Conservation (phyloP, 2,797 vertebrate species). For the Premnoplex brunnescens region DNA sequence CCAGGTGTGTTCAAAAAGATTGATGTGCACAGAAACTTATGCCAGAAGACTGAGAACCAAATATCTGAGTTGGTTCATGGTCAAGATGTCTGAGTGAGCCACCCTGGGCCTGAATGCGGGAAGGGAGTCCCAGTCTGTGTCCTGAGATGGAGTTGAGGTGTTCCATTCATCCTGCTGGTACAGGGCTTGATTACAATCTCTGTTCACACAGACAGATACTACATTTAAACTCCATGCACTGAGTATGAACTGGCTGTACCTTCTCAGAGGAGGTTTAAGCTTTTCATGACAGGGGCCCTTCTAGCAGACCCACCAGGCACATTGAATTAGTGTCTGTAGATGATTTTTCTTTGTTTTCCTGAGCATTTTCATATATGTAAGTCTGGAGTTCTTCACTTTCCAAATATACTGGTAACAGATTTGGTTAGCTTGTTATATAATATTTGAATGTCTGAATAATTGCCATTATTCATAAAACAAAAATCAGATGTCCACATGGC, state of each 20-base stretch:
- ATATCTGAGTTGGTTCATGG: neutral
- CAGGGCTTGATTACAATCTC: accelerated
- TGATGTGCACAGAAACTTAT: accelerated
- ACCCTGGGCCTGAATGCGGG: accelerated
- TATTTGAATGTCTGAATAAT: neutral
- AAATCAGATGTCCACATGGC: neutral
- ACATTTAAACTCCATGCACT: accelerated
- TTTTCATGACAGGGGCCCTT: neutral
- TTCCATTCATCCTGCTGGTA: accelerated
- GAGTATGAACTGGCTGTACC: neutral
- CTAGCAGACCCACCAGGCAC: neutral
- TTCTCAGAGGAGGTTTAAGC: neutral
- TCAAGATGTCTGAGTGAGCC: accelerated
- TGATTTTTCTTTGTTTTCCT: neutral
- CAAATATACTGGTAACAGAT: neutral
- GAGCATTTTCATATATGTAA: neutral
- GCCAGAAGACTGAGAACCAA: neutral
- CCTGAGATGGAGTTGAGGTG: accelerated
- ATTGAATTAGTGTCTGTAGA: neutral
- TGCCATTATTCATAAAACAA: neutral
- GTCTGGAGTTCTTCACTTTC: neutral
- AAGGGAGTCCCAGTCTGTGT: neutral
- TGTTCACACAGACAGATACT: accelerated
- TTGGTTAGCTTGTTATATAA: neutral
- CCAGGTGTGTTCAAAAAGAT: neutral